Conservation (phyloP, 2,797 vertebrate species). For the Crax fasciolata region DNA sequence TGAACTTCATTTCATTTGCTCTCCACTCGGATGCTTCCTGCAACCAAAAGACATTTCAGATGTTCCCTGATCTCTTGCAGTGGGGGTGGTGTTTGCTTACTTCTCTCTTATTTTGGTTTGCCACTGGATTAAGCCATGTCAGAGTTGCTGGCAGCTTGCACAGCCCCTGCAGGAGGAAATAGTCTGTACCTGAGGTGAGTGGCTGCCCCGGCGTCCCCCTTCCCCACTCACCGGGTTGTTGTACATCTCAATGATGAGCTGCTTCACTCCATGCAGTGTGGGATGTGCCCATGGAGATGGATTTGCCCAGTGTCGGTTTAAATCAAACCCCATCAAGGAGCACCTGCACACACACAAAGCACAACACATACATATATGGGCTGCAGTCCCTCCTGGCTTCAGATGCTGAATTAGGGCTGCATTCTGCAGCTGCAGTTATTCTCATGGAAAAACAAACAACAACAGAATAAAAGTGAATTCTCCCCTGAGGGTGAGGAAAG, state of each 20-base stretch:
- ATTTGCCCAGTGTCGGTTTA: slow-evolving; percentile 98
- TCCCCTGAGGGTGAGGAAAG: neutral
- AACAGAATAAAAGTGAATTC: neutral
- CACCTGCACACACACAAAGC: slow-evolving; percentile 82
- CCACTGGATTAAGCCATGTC: neutral
- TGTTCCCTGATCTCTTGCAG: neutral
- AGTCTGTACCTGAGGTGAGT: neutral
- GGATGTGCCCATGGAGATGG: slow-evolving; percentile 97
- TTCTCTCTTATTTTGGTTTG: neutral
- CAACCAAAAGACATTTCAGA: neutral
- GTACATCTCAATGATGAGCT: slow-evolving; percentile 96
- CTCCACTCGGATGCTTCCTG: neutral
- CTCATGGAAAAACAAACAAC: neutral
- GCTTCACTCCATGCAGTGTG: slow-evolving; percentile 94
- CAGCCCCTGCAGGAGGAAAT: accelerated
- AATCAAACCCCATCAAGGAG: slow-evolving; percentile 97
- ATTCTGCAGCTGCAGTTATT: neutral
- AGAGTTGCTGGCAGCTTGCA: neutral
- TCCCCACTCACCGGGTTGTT: slow-evolving; percentile 90
- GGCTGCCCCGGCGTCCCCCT: neutral
- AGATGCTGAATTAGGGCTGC: neutral
- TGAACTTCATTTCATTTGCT: neutral
- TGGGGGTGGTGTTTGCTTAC: neutral
- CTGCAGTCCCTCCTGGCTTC: neutral
- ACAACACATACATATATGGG: neutral